phyloP scores from a whole-genome alignment of 2,888 invertebrate genomes.

The Danaus chrysippus region DNA sequence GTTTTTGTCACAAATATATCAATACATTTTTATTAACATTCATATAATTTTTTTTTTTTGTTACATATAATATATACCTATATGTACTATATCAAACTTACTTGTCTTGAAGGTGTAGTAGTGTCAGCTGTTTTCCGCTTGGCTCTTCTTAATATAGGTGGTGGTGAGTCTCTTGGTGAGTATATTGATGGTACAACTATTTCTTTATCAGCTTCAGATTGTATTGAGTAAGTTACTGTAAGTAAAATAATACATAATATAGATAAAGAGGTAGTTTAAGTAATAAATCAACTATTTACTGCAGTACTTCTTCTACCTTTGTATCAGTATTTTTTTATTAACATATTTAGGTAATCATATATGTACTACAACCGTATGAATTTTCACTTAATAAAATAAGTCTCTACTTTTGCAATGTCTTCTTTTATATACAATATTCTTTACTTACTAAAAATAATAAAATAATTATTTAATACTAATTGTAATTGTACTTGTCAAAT shows the following conservation, averaged over 20 bases:
- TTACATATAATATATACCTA: neutral
- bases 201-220: slow-evolving; percentile 57
- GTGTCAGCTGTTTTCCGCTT: slow-evolving; percentile 27
- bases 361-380: too few species aligned
- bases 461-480: slow-evolving; percentile 8
- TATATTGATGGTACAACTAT: slow-evolving; percentile 60
- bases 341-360: too few species aligned
- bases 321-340: too few species aligned
- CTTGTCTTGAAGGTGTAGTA: neutral
- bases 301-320: too few species aligned
- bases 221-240: slow-evolving; percentile 62
- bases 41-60: too few species aligned
- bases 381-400: too few species aligned
- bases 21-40: too few species aligned
- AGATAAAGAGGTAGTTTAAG: neutral
- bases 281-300: neutral
- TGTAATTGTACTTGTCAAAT: neutral
- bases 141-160: slow-evolving; percentile 64
- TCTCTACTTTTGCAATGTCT: neutral
- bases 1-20: too few species aligned
- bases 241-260: slow-evolving; percentile 23
- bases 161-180: slow-evolving; percentile 54
- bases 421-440: neutral
- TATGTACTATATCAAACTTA: neutral
- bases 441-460: neutral